Evolutionary conservation across 2,888 invertebrate species (phyloP), one percentile per base, ranked within the genome.

Genomic region (Pristionchus japonicus): DNA sequence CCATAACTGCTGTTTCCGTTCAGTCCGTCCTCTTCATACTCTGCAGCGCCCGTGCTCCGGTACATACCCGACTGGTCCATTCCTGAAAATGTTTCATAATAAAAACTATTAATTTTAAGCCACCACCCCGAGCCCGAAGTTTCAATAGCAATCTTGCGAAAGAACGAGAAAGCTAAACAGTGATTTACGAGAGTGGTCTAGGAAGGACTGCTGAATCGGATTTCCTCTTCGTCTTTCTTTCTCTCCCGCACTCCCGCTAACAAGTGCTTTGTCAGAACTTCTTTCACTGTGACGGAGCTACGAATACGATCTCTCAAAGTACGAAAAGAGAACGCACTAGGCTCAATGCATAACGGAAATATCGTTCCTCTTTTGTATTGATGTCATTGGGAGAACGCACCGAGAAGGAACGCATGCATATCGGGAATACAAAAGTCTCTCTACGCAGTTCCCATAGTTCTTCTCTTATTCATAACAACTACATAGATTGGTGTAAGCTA

Each of bases 11-110:
- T 84, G 89, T 94, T 94, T 3, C 93, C 94, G 88, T 94, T 94
- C 34, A 94, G 88, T 9, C 92, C 93, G 86, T 94, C 94, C 74
- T 94, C 94, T 70, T 92, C 92, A 86, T 93, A 94, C 87, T 94
- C 94, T 6, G 93, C 92, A 40, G 93, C 94, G n/a, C 92, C 93
- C 49, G 86, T 67, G 49, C 74, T 86, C 4, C 86, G 70, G 13
- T 34, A 34, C 86, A 87, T 37, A 0, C 77, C 87, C 9, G 87
- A 87, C 17, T 57, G 52, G 80, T 87, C 87, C 87, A 87, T 87
- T 13, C 87, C 87, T 87, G 52, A 0, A 87, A 87, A n/a, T 17
- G 27, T 83, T n/a, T 15, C 15, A 15, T 13, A 47, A n/a, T n/a
- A n/a, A n/a, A n/a, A n/a, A n/a, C n/a, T n/a, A n/a, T n/a, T n/a